phyloP scores from a whole-genome alignment of 2,113 vertebrate genomes.

The Egretta garzetta region DNA sequence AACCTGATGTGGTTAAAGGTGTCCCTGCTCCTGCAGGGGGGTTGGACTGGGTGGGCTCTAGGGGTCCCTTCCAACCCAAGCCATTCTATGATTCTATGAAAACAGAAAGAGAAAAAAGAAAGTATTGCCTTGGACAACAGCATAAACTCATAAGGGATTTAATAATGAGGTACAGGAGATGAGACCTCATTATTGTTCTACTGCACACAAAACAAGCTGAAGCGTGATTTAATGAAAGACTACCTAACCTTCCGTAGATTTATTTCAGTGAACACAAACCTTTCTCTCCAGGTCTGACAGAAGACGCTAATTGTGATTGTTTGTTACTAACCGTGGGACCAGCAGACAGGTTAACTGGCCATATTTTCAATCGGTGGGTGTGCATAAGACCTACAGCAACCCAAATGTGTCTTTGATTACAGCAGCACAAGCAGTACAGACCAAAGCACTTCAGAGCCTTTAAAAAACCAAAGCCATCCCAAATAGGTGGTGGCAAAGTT shows the following conservation, averaged over 20 bases:
- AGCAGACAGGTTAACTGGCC: not conserved
- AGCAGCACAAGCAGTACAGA: not conserved
- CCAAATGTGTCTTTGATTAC: not conserved
- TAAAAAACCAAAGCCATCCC: not conserved
- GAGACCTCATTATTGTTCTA: not conserved
- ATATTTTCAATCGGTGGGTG: not conserved
- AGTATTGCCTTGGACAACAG: not conserved
- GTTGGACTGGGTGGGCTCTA: no score
- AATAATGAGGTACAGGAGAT: not conserved
- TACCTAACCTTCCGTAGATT: not conserved
- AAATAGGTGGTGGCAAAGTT: not conserved
- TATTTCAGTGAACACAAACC: not conserved
- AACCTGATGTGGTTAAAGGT: no score
- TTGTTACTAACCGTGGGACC: not conserved
- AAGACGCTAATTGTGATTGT: not conserved
- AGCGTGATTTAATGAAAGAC: not conserved
- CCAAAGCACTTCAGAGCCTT: not conserved
- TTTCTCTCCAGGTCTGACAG: not conserved
- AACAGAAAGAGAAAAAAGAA: not conserved
- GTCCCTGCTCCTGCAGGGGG: no score
- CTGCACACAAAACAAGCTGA: not conserved
- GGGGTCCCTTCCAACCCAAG: no score
- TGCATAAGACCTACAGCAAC: not conserved
- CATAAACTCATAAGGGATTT: not conserved
- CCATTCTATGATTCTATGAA: no score